A percentile compares a stretch with the other conserved stretches of the same genome.
Conservation (phyloP, 2,888 invertebrate species). For the Pegoplata infirma region DNA sequence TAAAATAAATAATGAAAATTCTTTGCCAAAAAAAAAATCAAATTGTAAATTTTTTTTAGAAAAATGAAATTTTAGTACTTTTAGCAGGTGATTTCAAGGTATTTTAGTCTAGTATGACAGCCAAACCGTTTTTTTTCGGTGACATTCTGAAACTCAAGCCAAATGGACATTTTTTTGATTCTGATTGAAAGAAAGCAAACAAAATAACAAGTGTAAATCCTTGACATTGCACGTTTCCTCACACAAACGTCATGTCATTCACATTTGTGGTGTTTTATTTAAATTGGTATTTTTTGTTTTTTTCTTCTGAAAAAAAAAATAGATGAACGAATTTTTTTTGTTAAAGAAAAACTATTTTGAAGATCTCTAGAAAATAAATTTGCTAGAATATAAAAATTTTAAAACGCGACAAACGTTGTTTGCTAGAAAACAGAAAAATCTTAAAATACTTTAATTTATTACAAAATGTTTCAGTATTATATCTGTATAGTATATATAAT, state of each 20-base stretch:
- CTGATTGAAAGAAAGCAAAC: slow-evolving; percentile 1
- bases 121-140: not conserved
- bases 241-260: slow-evolving; percentile 48
- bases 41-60: not conserved
- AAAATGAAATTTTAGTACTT: slow-evolving; percentile 24
- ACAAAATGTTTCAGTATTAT: not conserved
- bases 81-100: slow-evolving; percentile 55
- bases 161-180: not conserved
- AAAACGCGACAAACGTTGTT: not conserved
- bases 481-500: not conserved
- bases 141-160: not conserved
- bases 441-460: not conserved
- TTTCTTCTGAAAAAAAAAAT: slow-evolving; percentile 5
- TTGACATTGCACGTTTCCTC: slow-evolving; percentile 58
- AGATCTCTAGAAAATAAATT: too few species aligned
- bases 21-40: slow-evolving; percentile 21
- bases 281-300: too few species aligned
- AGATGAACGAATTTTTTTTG: too few species aligned
- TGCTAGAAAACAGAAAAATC: not conserved
- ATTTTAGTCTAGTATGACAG: slow-evolving; percentile 2
- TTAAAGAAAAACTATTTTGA: not conserved
- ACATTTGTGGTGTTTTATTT: slow-evolving; percentile 41
- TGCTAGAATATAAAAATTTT: not conserved
- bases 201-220: slow-evolving; percentile 48
- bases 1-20: slow-evolving; percentile 7